Conservation (phyloP, 1,140 invertebrate genomes). For the Hycleus cichorii region DNA sequence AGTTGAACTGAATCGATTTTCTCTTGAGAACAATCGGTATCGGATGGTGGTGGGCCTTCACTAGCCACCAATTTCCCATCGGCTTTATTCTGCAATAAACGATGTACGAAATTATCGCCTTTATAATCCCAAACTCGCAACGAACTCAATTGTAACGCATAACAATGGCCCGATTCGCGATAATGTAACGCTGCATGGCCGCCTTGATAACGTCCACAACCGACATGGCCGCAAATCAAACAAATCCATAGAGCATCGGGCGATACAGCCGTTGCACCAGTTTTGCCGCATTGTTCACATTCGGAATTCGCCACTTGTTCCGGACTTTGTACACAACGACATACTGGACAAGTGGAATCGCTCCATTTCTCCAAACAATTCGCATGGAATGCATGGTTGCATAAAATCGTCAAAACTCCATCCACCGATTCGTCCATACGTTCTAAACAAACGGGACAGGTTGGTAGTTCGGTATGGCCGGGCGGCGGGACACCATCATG, state of each 20-base stretch:
- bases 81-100: slow-evolving; percentile 91
- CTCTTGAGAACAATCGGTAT: slow-evolving; percentile 59
- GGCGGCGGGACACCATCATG: slow-evolving; percentile 57
- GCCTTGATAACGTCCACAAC: slow-evolving; percentile 65
- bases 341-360: slow-evolving; percentile 77
- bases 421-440: slow-evolving; percentile 98
- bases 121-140: slow-evolving; percentile 98
- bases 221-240: slow-evolving; percentile 96
- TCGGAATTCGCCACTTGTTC: slow-evolving; percentile 51
- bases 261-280: slow-evolving; percentile 26
- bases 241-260: slow-evolving; percentile 94
- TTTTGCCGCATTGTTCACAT: slow-evolving; percentile 36
- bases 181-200: slow-evolving; percentile 80
- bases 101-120: slow-evolving; percentile 91
- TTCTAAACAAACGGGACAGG: slow-evolving; percentile 94
- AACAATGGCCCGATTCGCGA: slow-evolving; percentile 91
- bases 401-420: slow-evolving; percentile 94
- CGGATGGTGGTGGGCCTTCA: slow-evolving; percentile 46
- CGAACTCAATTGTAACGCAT: slow-evolving; percentile 91
- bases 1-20: slow-evolving; percentile 90
- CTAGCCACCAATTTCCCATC: slow-evolving; percentile 94
- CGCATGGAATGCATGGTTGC: slow-evolving; percentile 97
- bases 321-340: slow-evolving; percentile 81
- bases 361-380: slow-evolving; percentile 93
- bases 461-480: slow-evolving; percentile 93